A percentile compares a stretch with the other conserved stretches of the same genome.
These are phyloP conservation scores for Sylvia borin DNA, from an alignment of 2,797 vertebrate species.

Conservation along the genomic window DNA sequence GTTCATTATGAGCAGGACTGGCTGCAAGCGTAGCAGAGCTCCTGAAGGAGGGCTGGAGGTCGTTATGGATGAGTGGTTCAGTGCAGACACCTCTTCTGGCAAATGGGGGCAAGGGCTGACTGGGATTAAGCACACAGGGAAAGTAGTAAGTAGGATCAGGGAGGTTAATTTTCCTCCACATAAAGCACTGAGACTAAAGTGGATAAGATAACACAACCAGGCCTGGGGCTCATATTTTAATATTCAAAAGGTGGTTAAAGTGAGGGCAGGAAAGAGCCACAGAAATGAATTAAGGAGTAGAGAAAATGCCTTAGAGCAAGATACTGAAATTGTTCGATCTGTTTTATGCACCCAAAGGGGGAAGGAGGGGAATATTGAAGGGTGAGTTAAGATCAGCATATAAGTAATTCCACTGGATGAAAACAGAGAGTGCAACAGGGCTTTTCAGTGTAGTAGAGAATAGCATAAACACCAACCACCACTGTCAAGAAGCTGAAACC, in stretches of 20 bases:
- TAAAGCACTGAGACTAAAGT: slow-evolving; percentile 32
- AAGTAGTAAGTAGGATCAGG: background rate
- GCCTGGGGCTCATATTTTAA: slow-evolving; percentile 59
- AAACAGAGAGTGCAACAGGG: background rate
- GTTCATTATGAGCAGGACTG: background rate
- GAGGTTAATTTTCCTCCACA: slow-evolving; percentile 53
- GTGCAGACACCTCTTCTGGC: background rate
- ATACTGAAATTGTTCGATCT: slow-evolving; percentile 50
- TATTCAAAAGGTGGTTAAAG: slow-evolving; percentile 67
- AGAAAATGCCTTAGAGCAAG: slow-evolving; percentile 49
- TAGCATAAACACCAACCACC: slow-evolving; percentile 1
- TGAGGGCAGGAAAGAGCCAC: slow-evolving; percentile 53
- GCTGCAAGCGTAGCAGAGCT: background rate
- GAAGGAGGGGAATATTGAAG: slow-evolving; percentile 2
- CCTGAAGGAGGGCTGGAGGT: background rate
- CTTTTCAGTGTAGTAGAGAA: slow-evolving; percentile 16
- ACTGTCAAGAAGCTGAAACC: slow-evolving; percentile 53
- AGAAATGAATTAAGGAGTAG: slow-evolving; percentile 57
- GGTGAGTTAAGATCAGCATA: background rate
- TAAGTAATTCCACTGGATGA: background rate
- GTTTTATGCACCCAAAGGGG: slow-evolving; percentile 34
- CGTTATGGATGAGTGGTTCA: background rate
- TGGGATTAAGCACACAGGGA: background rate
- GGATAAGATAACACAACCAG: slow-evolving; percentile 57
- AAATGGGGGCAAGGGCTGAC: background rate